Base-by-base conservation (phyloP, 1,140 invertebrate genomes). In the Trichoplusia ni region DNA sequence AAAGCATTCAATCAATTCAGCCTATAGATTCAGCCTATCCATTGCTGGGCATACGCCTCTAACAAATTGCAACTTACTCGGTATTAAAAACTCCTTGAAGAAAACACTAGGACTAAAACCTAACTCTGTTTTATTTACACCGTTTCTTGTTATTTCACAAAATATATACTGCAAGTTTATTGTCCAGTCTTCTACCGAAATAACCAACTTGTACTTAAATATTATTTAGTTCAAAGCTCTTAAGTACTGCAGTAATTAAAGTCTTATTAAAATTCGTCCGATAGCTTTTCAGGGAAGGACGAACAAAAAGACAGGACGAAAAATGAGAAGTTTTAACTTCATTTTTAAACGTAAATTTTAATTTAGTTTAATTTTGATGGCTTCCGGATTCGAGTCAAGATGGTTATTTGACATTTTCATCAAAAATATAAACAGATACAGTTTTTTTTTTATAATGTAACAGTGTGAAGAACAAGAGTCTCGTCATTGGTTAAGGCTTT, bases 241-340 rank as follows among this genome's bases (percentile, higher is more conserved):
- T 38, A 38, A 54, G 51, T 54, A 38, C 51, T 54, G 19, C 21
- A 38, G 35, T 18, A 54, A 54, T 54, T 54, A 38, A 54, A 54
- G 19, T 54, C 33, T 54, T 54, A 54, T 54, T 54, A 38, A 54
- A 54, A 54, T 54, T 38, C 33, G 19, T 37, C 33, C 18, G 21
- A 19, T 53, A 53, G 51, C 33, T 54, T 38, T 38, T 21, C 19
- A 54, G 33, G 19, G 44, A 27, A 7, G 13, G 13, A 1, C 27
- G 11, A 11, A 47, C 23, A 47, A 47, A 47, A 47, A 27, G 23
- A 47, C 29, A 27, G 23, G 13, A 9, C 6, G 6, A 13, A 47
- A 47, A 47, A 16, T 47, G 44, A 27, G 11, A 47, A 47, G 25
- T 29, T 47, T 47, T 11, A 29, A 47, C 16, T 46, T 47, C 4